Conservation (phyloP, 1,140 invertebrate genomes). For the Bombus picipes region DNA sequence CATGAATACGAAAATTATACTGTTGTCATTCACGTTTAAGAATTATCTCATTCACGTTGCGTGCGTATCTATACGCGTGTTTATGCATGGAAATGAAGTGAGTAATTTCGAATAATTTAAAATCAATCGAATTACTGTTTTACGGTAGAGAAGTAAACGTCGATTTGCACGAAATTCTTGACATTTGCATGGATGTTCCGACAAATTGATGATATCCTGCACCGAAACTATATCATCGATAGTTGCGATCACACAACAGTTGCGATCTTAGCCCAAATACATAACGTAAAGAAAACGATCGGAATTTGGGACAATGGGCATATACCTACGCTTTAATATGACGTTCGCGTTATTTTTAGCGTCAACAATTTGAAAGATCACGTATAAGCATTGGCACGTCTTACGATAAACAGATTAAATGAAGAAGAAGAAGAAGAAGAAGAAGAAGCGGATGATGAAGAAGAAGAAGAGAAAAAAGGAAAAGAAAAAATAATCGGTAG, state of each 20-base stretch:
- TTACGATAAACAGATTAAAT: slow-evolving; percentile 46
- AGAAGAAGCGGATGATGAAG: background rate
- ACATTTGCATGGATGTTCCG: background rate
- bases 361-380: slow-evolving; percentile 59
- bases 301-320: slow-evolving; percentile 60
- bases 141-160: background rate
- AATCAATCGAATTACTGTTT: background rate
- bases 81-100: background rate
- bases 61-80: background rate
- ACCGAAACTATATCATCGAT: background rate
- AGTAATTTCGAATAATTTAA: background rate
- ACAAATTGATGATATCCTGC: background rate
- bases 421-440: background rate
- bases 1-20: background rate
- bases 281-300: background rate
- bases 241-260: background rate
- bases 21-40: background rate
- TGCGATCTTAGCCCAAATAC: background rate
- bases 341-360: slow-evolving; percentile 67
- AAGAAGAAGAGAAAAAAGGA: background rate
- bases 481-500: background rate
- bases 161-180: background rate
- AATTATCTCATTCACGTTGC: background rate
- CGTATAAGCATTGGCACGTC: slow-evolving; percentile 51
- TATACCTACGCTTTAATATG: slow-evolving; percentile 46